Evolutionary conservation across 2,797 vertebrate species (phyloP).

Genomic region (Thamnophis elegans): DNA sequence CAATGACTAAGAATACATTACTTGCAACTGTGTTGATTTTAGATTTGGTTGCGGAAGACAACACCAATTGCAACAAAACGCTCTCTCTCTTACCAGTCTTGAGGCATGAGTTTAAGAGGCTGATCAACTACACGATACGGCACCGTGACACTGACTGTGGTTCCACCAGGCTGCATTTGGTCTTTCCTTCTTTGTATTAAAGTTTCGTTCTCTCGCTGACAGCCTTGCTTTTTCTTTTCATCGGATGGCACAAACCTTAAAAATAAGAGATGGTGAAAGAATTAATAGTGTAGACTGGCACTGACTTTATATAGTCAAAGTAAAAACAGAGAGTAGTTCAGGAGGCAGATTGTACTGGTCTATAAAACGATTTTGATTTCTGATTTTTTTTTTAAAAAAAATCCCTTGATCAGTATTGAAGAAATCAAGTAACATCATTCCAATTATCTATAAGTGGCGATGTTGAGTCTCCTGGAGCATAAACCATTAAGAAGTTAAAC

Average conservation of each 20-base stretch:
- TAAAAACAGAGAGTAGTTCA: slow-evolving; percentile 14
- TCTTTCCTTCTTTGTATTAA: slow-evolving; percentile 97
- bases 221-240: slow-evolving; percentile 97
- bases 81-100: slow-evolving; percentile 86
- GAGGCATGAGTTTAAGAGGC: slow-evolving; percentile 94
- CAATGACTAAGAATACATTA: not conserved
- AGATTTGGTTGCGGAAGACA: not conserved
- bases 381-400: not conserved
- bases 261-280: slow-evolving; percentile 29
- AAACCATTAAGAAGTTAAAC: not conserved
- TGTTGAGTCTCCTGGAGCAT: not conserved
- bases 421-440: not conserved
- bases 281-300: slow-evolving; percentile 25
- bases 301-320: slow-evolving; percentile 9
- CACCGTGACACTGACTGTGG: slow-evolving; percentile 91
- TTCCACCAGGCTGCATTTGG: slow-evolving; percentile 92
- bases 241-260: slow-evolving; percentile 92
- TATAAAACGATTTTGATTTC: not conserved
- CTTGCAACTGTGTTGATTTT: not conserved
- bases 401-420: fast-evolving
- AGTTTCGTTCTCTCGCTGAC: slow-evolving; percentile 95
- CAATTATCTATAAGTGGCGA: slow-evolving; percentile 5
- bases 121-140: slow-evolving; percentile 96
- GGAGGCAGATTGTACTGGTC: not conserved
- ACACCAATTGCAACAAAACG: not conserved